Percentiles rank a stretch among this genome's conserved stretches.
Evolutionary conservation across 2,888 invertebrate species (phyloP).

Genomic region (Luffia ferchaultella): DNA sequence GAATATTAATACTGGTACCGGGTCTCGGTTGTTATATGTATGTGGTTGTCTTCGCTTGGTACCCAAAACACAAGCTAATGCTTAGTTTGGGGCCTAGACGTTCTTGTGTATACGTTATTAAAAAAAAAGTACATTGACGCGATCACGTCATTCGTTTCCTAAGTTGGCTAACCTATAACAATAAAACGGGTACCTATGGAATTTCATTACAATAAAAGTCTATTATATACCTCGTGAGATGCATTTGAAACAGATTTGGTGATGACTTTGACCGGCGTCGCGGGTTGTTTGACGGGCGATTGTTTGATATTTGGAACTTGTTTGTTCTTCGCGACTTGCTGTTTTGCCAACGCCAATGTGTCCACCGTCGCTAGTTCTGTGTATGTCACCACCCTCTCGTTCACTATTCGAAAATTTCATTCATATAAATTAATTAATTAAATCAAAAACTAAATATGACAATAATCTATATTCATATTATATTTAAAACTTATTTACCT

Average conservation of each 20-base stretch:
- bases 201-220: too few species aligned
- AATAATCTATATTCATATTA: slow-evolving; percentile 1
- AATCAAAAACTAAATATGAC: background rate
- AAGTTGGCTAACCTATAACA: too few species aligned
- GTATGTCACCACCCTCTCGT: slow-evolving; percentile 16
- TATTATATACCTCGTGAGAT: background rate
- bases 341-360: slow-evolving; percentile 24
- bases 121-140: too few species aligned
- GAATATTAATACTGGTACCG: too few species aligned
- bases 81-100: too few species aligned
- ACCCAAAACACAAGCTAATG: too few species aligned
- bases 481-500: slow-evolving; percentile 19
- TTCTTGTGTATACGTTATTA: too few species aligned
- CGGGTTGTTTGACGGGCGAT: background rate
- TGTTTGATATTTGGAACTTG: slow-evolving; percentile 12
- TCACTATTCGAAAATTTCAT: background rate
- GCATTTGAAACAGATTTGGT: background rate
- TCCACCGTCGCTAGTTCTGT: slow-evolving; percentile 29
- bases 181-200: too few species aligned
- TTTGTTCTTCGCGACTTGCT: slow-evolving; percentile 12
- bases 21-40: too few species aligned
- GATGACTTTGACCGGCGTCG: background rate
- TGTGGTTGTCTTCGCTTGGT: too few species aligned
- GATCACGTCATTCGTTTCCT: too few species aligned
- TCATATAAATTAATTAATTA: background rate